These are phyloP conservation scores for Bhutanitis thaidina DNA, from an alignment of 2,888 invertebrate species.

Conservation along the genomic window DNA sequence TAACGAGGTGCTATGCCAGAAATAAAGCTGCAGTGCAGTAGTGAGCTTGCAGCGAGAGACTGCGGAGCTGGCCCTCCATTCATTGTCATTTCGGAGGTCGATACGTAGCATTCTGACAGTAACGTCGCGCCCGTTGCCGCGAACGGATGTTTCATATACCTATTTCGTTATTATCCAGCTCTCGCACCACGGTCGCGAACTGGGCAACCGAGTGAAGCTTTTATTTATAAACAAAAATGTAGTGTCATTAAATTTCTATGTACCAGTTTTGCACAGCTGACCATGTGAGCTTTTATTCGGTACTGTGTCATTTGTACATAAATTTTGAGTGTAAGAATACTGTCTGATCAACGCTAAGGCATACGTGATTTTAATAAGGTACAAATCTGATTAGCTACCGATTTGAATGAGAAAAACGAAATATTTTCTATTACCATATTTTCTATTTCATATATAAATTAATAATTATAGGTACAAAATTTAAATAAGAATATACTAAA, in stretches of 20 bases:
- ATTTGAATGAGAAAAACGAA: no score
- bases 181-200: constrained; percentile 34
- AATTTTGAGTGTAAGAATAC: constrained; percentile 5
- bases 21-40: constrained; percentile 78
- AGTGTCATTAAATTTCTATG: neutral
- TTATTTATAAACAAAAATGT: constrained; percentile 63
- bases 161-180: neutral
- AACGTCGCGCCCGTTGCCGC: constrained; percentile 54
- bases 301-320: constrained; percentile 23
- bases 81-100: constrained; percentile 54
- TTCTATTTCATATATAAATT: no score
- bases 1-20: constrained; percentile 66
- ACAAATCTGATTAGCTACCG: neutral
- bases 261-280: neutral
- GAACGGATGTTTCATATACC: constrained; percentile 41
- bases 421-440: no score
- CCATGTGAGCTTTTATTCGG: constrained; percentile 2
- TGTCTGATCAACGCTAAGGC: constrained; percentile 4
- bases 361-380: constrained; percentile 15
- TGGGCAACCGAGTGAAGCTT: constrained; percentile 36
- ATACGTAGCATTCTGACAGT: constrained; percentile 42
- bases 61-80: constrained; percentile 61
- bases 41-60: constrained; percentile 66
- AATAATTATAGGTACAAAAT: no score
- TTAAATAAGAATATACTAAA: no score